Conservation (phyloP, 1,140 invertebrate species). For the Drosophila nigromelanica region DNA sequence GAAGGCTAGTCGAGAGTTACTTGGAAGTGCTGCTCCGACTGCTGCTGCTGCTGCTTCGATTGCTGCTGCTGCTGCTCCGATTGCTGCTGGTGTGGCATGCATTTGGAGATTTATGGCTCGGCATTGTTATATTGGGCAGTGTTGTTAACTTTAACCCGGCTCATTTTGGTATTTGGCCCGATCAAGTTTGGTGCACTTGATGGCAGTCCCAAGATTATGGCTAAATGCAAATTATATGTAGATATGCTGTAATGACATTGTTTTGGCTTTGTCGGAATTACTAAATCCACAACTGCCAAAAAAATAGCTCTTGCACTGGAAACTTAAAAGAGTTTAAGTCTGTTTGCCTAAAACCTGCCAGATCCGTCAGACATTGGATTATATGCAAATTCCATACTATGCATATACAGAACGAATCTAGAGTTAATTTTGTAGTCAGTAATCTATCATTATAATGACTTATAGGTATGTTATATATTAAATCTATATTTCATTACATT, state of each 20-base stretch:
- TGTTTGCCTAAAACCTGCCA: too few species aligned
- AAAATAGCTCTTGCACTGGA: background rate
- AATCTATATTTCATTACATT: too few species aligned
- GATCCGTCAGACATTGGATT: too few species aligned
- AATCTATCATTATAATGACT: too few species aligned
- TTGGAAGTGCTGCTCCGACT: conserved; percentile 62
- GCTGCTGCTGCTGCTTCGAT: conserved; percentile 29
- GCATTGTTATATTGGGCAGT: conserved; percentile 76
- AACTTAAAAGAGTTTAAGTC: too few species aligned
- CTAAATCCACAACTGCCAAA: background rate
- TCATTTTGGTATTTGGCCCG: conserved; percentile 59
- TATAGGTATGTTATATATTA: too few species aligned
- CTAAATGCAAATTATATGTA: conserved; percentile 74
- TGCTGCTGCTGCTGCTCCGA: conserved; percentile 27
- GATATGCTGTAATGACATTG: conserved; percentile 68
- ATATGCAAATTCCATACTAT: too few species aligned
- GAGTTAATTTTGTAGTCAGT: too few species aligned
- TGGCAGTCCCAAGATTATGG: conserved; percentile 51
- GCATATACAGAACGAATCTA: too few species aligned
- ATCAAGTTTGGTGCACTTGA: conserved; percentile 47
- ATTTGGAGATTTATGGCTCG: conserved; percentile 77
- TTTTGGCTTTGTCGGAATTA: conserved; percentile 26
- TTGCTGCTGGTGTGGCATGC: conserved; percentile 71
- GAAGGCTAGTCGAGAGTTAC: conserved; percentile 79
- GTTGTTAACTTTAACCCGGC: conserved; percentile 74